Evolutionary conservation across 2,888 invertebrate species (phyloP), one percentile per base, ranked within the genome.

Genomic region (Chironomus riparius): DNA sequence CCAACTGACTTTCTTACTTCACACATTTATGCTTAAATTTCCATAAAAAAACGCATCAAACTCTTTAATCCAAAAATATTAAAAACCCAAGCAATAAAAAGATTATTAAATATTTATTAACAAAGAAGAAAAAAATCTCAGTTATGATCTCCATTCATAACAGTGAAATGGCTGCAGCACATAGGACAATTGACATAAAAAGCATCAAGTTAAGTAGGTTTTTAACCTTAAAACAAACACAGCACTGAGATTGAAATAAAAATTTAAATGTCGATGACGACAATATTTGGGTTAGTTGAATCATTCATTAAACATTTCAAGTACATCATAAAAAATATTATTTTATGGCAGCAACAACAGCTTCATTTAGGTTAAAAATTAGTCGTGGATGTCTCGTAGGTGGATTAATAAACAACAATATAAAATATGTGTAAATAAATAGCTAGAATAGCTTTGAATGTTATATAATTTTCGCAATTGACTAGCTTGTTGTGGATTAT

Each of bases 231-330:
- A 47, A 38, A 10, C 47, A 21, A 18, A 13, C 10, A 48, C 50
- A 50, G 50, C 50, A 56, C 15, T 18, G 18, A 15, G 15, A 56
- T 5, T 56, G 56, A 18, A 28, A 28, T 28, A 28, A 28, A 50
- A 5, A 15, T 50, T n/a, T 50, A 15, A 50, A 56, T 56, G 56
- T 38, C 38, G 18, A 56, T 56, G 56, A 56, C 56, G 56, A 56
- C 56, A 56, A 56, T 56, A 70, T 70, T 65, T 48, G 21, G 47
- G 70, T 48, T 48, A 70, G 48, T 48, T 70, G 48, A 12, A 56
- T 56, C 56, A 18, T 56, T 56, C 18, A 56, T 56, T 18, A 56
- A 56, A 18, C 18, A 56, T 56, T 56, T 56, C 56, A 56, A 56
- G 56, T 56, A 56, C 56, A 56, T 28, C 28, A 28, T 38, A 38